These are phyloP conservation scores for Lagothrix lagotricha DNA, from an alignment of 2,797 vertebrate species.

Conservation along the genomic window DNA sequence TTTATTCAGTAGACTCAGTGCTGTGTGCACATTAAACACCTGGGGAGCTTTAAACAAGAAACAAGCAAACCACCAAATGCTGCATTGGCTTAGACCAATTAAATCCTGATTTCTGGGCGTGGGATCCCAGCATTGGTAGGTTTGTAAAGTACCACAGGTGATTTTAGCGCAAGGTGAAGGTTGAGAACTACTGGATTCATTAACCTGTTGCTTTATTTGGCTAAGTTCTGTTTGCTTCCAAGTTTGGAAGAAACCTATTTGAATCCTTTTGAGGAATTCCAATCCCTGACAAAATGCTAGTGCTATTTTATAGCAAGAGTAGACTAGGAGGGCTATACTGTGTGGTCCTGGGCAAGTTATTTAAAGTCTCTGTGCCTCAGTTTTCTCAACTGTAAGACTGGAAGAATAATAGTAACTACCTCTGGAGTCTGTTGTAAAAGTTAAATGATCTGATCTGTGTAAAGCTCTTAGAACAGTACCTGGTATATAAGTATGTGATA, in stretches of 20 bases:
- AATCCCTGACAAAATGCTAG: background rate
- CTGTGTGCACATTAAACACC: background rate
- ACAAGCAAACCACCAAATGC: background rate
- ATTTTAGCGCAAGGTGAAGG: background rate
- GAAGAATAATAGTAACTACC: background rate
- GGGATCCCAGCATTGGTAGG: too few species aligned
- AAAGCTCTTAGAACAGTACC: background rate
- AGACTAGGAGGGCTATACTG: background rate
- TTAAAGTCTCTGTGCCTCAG: background rate
- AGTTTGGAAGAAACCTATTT: background rate
- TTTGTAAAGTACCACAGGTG: background rate
- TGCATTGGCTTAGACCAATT: background rate
- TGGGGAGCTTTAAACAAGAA: background rate
- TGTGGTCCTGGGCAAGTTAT: background rate
- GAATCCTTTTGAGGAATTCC: background rate
- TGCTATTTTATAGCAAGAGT: background rate
- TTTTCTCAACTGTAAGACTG: conserved; percentile 11
- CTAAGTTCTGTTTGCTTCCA: conserved; percentile 23
- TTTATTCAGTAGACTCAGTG: background rate
- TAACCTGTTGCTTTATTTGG: background rate
- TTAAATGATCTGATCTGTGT: background rate
- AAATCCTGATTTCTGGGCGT: background rate
- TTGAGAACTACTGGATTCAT: background rate
- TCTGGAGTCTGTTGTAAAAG: conserved; percentile 26
- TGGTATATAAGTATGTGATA: background rate